Evolutionary conservation across 2,888 invertebrate species (phyloP).

Genomic region (Limnephilus auricula): DNA sequence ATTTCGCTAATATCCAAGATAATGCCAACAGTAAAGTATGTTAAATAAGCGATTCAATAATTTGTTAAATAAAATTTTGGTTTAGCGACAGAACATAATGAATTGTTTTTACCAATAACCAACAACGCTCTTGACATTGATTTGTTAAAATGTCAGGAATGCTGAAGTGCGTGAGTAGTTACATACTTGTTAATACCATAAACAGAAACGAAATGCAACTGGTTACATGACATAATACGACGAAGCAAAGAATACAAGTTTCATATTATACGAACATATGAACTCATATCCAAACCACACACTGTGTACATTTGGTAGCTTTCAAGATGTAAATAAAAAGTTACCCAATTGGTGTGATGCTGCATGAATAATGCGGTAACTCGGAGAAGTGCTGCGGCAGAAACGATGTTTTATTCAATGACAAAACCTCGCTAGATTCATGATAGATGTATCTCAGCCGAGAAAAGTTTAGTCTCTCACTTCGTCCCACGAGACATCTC

Average conservation of each 20-base stretch:
- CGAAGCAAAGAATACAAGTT: not conserved
- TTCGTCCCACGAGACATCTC: slow-evolving; percentile 33
- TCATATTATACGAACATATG: not conserved
- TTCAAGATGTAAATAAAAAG: slow-evolving; percentile 5
- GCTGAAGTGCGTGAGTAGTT: not conserved
- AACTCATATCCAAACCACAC: not conserved
- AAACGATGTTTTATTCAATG: slow-evolving; percentile 3
- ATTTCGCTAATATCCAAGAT: not conserved
- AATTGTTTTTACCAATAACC: not conserved
- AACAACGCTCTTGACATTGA: not conserved
- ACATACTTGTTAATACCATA: slow-evolving; percentile 2
- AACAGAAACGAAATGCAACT: not conserved
- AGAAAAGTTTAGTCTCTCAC: not conserved
- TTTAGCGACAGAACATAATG: not conserved
- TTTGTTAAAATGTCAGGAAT: not conserved
- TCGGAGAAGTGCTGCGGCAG: not conserved
- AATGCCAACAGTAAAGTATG: not conserved
- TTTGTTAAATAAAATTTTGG: not conserved
- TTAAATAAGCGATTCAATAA: too few species aligned
- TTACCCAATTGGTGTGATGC: slow-evolving; percentile 19
- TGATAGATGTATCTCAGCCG: not conserved
- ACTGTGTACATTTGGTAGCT: not conserved
- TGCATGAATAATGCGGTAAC: slow-evolving; percentile 35
- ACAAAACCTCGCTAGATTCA: slow-evolving; percentile 31
- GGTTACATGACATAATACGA: not conserved